Evolutionary conservation across 2,797 vertebrate species (phyloP).

Genomic region (Cossypha heuglini): DNA sequence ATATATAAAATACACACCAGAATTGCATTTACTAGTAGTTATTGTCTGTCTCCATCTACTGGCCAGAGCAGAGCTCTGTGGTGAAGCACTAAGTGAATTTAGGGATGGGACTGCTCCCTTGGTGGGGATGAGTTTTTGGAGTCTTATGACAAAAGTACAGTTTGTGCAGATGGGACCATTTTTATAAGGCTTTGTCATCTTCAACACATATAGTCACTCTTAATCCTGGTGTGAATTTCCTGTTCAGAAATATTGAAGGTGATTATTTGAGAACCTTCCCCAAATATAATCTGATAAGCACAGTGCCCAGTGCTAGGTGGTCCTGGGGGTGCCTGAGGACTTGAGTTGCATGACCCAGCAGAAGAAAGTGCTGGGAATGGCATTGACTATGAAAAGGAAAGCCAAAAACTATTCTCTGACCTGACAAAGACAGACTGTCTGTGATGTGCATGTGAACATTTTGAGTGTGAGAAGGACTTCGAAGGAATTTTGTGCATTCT

Average conservation of each 20-base stretch:
- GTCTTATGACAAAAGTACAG: background rate
- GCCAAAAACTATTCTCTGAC: background rate
- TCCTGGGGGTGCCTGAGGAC: background rate
- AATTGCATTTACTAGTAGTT: background rate
- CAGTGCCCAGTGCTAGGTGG: background rate
- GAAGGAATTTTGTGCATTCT: background rate
- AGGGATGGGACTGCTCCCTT: background rate
- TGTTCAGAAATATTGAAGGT: background rate
- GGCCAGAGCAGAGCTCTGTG: background rate
- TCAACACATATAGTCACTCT: background rate
- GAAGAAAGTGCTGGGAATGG: background rate
- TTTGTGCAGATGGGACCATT: background rate
- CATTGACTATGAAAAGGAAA: background rate
- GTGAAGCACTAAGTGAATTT: fast-evolving
- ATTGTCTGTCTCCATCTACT: slow-evolving; percentile 49
- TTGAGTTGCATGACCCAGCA: background rate
- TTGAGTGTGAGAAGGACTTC: background rate
- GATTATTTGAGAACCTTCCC: background rate
- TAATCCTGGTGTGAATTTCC: background rate
- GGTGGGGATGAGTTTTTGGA: background rate
- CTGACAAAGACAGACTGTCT: background rate
- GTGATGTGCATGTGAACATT: background rate
- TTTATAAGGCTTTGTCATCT: background rate
- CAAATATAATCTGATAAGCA: background rate
- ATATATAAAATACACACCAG: background rate